These are phyloP conservation scores for Alectoris magna DNA, from an alignment of 2,797 vertebrate genomes.

Conservation along the genomic window DNA sequence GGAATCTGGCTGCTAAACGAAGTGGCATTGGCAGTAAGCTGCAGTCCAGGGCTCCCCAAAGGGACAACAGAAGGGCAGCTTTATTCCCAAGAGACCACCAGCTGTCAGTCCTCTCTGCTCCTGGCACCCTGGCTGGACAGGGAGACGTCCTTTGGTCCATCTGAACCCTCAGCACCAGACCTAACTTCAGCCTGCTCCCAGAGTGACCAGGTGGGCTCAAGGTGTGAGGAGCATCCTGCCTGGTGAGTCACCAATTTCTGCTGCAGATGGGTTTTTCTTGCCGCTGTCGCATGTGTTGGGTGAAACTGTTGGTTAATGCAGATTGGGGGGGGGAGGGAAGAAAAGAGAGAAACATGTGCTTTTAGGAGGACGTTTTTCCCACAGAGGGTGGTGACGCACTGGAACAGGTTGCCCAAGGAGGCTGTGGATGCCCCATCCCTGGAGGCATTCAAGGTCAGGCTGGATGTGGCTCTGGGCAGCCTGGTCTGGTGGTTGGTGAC, in stretches of 20 bases:
- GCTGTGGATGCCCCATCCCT: too few relatives aligned
- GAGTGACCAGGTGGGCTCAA: background rate
- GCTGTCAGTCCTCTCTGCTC: background rate
- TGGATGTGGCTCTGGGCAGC: too few relatives aligned
- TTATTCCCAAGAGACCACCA: background rate
- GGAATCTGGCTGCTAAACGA: conserved; percentile 34
- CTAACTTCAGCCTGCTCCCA: background rate
- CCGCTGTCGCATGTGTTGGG: rapidly evolving
- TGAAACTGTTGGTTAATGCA: background rate
- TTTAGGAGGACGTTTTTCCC: too few relatives aligned
- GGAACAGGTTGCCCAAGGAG: too few relatives aligned
- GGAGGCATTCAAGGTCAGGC: too few relatives aligned
- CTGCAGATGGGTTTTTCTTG: rapidly evolving
- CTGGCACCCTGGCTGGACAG: rapidly evolving
- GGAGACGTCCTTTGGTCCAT: background rate
- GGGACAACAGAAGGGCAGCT: background rate
- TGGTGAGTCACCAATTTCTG: background rate
- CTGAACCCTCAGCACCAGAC: background rate
- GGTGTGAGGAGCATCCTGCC: background rate
- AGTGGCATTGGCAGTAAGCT: background rate
- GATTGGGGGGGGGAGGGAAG: rapidly evolving
- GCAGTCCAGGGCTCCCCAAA: background rate
- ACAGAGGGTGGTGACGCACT: too few relatives aligned
- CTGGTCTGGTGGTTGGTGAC: too few relatives aligned
- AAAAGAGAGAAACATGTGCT: background rate